A percentile compares a stretch with the other conserved stretches of the same genome.
Evolutionary conservation across 2,113 vertebrate species (phyloP).

Genomic region (Choloepus hoffmanni): DNA sequence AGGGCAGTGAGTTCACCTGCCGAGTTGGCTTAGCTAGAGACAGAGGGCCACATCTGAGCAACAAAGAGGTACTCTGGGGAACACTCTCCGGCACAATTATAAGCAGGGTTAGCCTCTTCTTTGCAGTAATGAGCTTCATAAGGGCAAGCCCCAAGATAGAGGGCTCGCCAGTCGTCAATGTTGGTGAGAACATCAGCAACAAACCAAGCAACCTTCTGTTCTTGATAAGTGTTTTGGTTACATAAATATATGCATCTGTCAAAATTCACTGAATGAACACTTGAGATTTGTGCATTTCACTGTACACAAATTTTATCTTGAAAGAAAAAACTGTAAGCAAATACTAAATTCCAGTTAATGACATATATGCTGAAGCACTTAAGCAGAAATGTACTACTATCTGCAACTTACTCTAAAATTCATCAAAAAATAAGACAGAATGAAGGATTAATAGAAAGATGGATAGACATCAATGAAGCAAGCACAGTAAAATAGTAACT

Average conservation of each 20-base stretch:
- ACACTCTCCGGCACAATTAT: no score
- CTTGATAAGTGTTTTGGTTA: background rate
- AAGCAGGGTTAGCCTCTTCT: no score
- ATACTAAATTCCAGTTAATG: constrained; percentile 35
- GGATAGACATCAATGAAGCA: background rate
- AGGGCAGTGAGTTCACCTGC: no score
- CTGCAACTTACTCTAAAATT: background rate
- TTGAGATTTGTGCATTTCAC: constrained; percentile 28
- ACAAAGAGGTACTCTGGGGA: no score
- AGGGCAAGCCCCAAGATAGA: no score
- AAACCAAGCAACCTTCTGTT: no score
- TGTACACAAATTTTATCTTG: background rate
- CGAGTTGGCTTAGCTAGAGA: no score
- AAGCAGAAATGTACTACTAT: background rate
- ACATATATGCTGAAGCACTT: background rate
- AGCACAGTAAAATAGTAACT: background rate
- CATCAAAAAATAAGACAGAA: background rate
- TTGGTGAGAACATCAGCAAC: no score
- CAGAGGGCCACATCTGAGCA: no score
- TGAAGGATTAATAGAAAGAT: background rate
- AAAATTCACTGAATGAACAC: background rate
- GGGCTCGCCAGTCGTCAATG: no score
- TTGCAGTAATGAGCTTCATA: no score
- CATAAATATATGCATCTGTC: background rate
- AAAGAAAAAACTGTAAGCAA: constrained; percentile 22